Base-by-base conservation (phyloP, 2,888 invertebrate genomes). In the Gerris lacustris region DNA sequence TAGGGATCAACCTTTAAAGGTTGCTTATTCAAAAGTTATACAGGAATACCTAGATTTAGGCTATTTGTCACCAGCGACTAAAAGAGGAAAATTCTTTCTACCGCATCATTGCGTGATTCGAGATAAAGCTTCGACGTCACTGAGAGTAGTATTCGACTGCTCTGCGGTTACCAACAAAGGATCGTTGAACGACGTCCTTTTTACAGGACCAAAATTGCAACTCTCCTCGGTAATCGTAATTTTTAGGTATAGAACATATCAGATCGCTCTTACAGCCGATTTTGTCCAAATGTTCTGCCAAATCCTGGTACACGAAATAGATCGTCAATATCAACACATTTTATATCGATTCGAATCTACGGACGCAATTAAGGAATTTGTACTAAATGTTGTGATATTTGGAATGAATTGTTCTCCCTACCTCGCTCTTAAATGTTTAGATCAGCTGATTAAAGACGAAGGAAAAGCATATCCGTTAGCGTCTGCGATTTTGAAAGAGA, bases 391-490 rank as follows among this genome's bases (percentile, higher is more conserved):
- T 2, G 75, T 76, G 1, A 76, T 75, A 0, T 76, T 76, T 68
- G 77, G 77, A 4, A 71, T 74, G 2, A 71, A 72, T 17, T 72
- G 74, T 18, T 75, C 75, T 11, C 75, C 77, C 6, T 76, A 67
- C 67, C 47, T 74, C 5, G 73, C 77, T 2, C 71, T 72, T 11
- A 18, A 75, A 63, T 71, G 71, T 43, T 45, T 76, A 5, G 66
- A 74, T 44, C 75, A 75, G 45, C 63, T 77, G 15, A 73, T 71
- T 4, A 9, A 68, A 1, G 73, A 74, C 55, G 75, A 75, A 45
- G 18, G 69, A 43, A 7, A n/a, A 5, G 64, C 44, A 0, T 75
- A 71, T 69, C 75, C 76, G 5, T 11, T 72, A 4, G 74, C 75
- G 6, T 67, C 75, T 0, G 6, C 63, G 6, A 72, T 69, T 11